Conservation (phyloP, 1,140 invertebrate species). For the Drosophila arawakana region DNA sequence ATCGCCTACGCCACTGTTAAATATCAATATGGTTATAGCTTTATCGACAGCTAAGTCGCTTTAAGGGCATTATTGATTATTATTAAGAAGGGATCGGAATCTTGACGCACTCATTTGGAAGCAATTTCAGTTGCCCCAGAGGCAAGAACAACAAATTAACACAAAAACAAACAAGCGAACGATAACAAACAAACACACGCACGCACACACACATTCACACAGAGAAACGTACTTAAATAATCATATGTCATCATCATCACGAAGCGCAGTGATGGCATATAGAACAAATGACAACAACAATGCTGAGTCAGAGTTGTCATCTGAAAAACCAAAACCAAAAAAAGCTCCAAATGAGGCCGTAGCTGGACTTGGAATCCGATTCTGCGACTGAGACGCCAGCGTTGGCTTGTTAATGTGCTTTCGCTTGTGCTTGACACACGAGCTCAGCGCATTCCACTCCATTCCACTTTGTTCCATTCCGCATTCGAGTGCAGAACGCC, state of each 20-base stretch:
- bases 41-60: slow-evolving; percentile 20
- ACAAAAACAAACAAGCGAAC: slow-evolving; percentile 54
- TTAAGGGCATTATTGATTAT: slow-evolving; percentile 32
- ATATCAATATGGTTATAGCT: slow-evolving; percentile 28
- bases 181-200: slow-evolving; percentile 62
- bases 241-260: slow-evolving; percentile 69
- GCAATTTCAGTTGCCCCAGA: slow-evolving; percentile 40
- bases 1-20: slow-evolving; percentile 33
- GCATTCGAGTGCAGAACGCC: slow-evolving; percentile 74
- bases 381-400: slow-evolving; percentile 8
- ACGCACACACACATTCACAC: slow-evolving; percentile 48
- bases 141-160: slow-evolving; percentile 47
- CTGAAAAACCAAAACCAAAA: background rate
- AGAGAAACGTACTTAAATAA: slow-evolving; percentile 15
- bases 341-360: slow-evolving; percentile 43
- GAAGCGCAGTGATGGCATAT: slow-evolving; percentile 62
- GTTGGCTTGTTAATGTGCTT: slow-evolving; percentile 47
- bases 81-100: slow-evolving; percentile 7
- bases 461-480: no score
- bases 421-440: slow-evolving; percentile 52
- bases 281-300: slow-evolving; percentile 30
- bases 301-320: slow-evolving; percentile 67
- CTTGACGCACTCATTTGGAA: slow-evolving; percentile 16
- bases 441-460: slow-evolving; percentile 47
- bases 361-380: slow-evolving; percentile 15